A percentile compares a stretch with the other conserved stretches of the same genome.
These are phyloP conservation scores for Calliopsis andreniformis DNA, from an alignment of 1,140 invertebrate genomes.

Conservation along the genomic window DNA sequence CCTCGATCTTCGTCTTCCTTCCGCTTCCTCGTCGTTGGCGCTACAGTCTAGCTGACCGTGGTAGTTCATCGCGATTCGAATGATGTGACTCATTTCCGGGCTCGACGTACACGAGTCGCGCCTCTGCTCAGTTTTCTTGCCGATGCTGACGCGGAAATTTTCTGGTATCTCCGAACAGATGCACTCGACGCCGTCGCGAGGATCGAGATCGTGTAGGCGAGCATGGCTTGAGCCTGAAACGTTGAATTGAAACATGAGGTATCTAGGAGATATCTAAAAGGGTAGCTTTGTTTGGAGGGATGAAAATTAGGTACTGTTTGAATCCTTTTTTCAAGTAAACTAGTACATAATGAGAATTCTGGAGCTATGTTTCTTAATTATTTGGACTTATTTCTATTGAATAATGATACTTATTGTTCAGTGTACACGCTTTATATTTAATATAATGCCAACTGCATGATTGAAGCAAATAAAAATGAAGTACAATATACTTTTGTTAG, in stretches of 20 bases:
- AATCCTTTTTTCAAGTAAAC: no score
- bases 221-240: constrained; percentile 41
- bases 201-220: background rate
- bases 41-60: constrained; percentile 48
- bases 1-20: constrained; percentile 36
- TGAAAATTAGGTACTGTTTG: no score
- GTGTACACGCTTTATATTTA: no score
- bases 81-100: constrained; percentile 76
- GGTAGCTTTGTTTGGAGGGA: no score
- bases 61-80: constrained; percentile 76
- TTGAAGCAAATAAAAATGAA: no score
- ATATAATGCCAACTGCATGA: no score
- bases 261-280: no score
- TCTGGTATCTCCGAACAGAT: constrained; percentile 71
- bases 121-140: constrained; percentile 62
- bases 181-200: constrained; percentile 55
- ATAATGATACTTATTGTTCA: no score
- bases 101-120: constrained; percentile 64
- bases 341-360: no score
- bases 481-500: no score
- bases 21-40: constrained; percentile 13
- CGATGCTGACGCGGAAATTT: constrained; percentile 68
- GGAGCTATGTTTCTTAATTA: no score
- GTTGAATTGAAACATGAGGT: background rate
- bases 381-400: no score